Base-by-base conservation (phyloP, 2,797 vertebrate genomes). In the Notolabrus celidotus region DNA sequence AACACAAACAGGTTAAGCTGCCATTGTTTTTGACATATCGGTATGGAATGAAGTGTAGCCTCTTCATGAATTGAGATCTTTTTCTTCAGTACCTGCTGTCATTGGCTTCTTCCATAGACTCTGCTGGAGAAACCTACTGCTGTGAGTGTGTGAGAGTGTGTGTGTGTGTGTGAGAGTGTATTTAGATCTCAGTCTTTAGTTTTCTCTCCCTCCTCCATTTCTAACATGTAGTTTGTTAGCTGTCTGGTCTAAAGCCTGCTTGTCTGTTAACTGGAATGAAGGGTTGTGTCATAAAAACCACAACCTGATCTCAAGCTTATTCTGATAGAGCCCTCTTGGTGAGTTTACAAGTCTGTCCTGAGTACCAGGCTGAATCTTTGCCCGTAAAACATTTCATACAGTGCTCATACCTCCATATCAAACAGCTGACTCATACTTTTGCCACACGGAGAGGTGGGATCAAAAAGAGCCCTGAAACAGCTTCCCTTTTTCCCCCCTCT, bases 241-340 rank as follows among this genome's bases (percentile, higher is more conserved):
- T 83, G 77, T 91, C 85, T 85, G 86, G 66, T 84, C 58, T n/a
- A 41, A 80, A 72, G 61, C 84, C 87, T 91, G 83, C 87, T 90
- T 78, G 82, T 84, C 65, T 15, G 14, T 82, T 39, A 89, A 92
- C 87, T 88, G 82, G 86, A 90, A 83, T 73, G 71, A 84, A 86
- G 70, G 79, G 57, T 86, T 80, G 76, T 83, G 83, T 67, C 76
- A 54, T 75, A 53, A 79, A n/a, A 77, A 67, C 71, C 72, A 74
- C 83, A 62, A 72, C 67, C 55, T 49, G 61, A 77, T 66, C 68
- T 78, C 43, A 51, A 46, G 62, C 53, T 83, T 67, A 53, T 54
- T 58, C 47, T 52, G 9, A 65, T 36, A 0, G 55, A 74, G 27
- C 23, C 23, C 49, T 34, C 33, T 41, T 15, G 6, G 20, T 55